These are phyloP conservation scores for Caenorhabditis becei DNA, from an alignment of 2,888 invertebrate genomes.

Conservation along the genomic window DNA sequence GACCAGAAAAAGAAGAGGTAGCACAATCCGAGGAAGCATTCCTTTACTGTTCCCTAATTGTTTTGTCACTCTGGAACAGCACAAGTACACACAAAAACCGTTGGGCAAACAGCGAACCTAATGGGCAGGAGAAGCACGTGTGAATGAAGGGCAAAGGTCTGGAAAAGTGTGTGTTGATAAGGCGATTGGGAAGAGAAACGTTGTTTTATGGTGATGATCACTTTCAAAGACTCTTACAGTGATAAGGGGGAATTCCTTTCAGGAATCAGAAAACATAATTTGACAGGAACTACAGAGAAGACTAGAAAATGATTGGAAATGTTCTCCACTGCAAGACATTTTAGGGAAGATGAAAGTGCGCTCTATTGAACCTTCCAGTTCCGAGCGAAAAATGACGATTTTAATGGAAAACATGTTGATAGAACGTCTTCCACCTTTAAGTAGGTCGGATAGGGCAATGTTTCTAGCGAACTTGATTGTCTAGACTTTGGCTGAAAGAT, in stretches of 20 bases:
- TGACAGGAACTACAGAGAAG: too few relatives aligned
- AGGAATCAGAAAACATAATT: background rate
- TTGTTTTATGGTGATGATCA: conserved; percentile 27
- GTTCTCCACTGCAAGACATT: too few relatives aligned
- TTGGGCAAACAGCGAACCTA: conserved; percentile 28
- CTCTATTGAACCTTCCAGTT: too few relatives aligned
- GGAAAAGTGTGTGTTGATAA: conserved; percentile 21
- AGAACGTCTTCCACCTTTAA: too few relatives aligned
- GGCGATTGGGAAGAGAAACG: conserved; percentile 24
- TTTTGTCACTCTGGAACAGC: conserved; percentile 3
- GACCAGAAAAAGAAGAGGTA: background rate
- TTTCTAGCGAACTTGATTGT: too few relatives aligned
- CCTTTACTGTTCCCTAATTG: too few relatives aligned
- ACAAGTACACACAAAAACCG: conserved; percentile 24
- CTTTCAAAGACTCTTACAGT: conserved; percentile 36
- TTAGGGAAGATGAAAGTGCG: too few relatives aligned
- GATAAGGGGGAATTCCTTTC: conserved; percentile 7
- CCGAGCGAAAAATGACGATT: too few relatives aligned
- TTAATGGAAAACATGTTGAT: too few relatives aligned
- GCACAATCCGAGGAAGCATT: conserved; percentile 10
- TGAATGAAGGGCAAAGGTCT: conserved; percentile 4
- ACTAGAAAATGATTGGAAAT: too few relatives aligned
- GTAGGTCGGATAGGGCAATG: too few relatives aligned
- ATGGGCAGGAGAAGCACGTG: conserved; percentile 6
- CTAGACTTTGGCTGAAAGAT: too few relatives aligned